Base-by-base conservation (phyloP, 2,888 invertebrate genomes). In the Hypercompe scribonia region DNA sequence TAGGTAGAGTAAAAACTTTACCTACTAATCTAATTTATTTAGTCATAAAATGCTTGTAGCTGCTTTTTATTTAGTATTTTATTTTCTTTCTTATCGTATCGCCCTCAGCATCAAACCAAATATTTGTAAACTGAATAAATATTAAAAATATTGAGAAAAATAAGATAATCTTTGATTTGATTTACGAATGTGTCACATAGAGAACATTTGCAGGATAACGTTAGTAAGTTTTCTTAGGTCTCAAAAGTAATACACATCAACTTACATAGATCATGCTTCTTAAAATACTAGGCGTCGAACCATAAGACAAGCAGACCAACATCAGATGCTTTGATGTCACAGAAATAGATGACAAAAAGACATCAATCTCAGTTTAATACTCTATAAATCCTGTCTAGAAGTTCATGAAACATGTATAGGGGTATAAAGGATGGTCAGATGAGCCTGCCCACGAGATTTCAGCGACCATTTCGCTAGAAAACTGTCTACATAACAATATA, bases 281-380 rank as follows among this genome's bases (percentile, higher is more conserved):
- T 36, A 65, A 28, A 65, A 39, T 65, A 39, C 39, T 65, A 28
- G n/a, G 18, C 3, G 28, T 28, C n/a, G 15, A 11, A 11, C 11
- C 21, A 15, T 50, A 70, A 31, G 34, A 65, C 31, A 50, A 70
- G 34, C 50, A 70, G n/a, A 34, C 64, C n/a, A 42, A 34, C 64
- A 50, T 65, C 74, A 50, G 77, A 31, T 61, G 68, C 36, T 68
- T 70, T 72, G 63, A 50, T 67, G 50, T 58, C 70, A 73, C 72
- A 42, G 80, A 71, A 74, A 75, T 70, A 66, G 65, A 72, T 65
- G 66, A 78, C 73, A 73, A 74, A 63, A 33, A 64, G 65, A 82
- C 71, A 70, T 79, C 73, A 81, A 84, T 76, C 75, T 72, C 71
- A 69, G 68, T 76, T 78, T 66, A 75, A 75, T 68, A 74, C 68